Conservation (phyloP, 2,888 invertebrate species). For the Schrankia costaestrigalis region DNA sequence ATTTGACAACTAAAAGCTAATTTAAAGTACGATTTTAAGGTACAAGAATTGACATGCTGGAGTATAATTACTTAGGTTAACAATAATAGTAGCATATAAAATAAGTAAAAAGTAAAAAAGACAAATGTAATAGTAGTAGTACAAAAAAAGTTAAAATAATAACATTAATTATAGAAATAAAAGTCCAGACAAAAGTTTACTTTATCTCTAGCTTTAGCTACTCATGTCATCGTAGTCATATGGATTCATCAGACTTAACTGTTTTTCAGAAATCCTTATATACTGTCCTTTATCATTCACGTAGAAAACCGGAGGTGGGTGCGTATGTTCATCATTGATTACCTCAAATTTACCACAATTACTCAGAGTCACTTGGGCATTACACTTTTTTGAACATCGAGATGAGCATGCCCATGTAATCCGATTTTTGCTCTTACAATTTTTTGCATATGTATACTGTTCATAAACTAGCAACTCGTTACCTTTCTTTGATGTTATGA, state of each 20-base stretch:
- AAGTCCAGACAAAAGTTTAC: too few species aligned
- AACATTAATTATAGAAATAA: too few species aligned
- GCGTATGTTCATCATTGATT: slow-evolving; percentile 48
- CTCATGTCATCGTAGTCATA: too few species aligned
- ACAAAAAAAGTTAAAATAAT: too few species aligned
- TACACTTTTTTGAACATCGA: slow-evolving; percentile 59
- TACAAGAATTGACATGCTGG: too few species aligned
- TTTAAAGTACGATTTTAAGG: too few species aligned
- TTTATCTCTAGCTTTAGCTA: too few species aligned
- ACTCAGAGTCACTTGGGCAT: slow-evolving; percentile 51
- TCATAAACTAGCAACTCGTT: slow-evolving; percentile 54
- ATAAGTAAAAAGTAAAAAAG: too few species aligned
- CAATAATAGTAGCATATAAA: too few species aligned
- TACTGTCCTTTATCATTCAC: slow-evolving; percentile 54
- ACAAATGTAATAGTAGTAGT: too few species aligned
- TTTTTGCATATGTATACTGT: slow-evolving; percentile 58
- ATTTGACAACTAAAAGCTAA: too few species aligned
- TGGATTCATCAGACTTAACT: slow-evolving; percentile 6
- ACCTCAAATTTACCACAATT: slow-evolving; percentile 45
- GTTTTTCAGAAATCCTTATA: slow-evolving; percentile 39
- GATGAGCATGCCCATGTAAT: slow-evolving; percentile 64
- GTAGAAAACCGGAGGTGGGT: slow-evolving; percentile 59
- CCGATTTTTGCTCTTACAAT: slow-evolving; percentile 46
- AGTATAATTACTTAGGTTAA: too few species aligned
- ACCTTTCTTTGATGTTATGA: slow-evolving; percentile 63